Percentiles rank a stretch among this genome's conserved stretches.
Evolutionary conservation across 2,113 vertebrate genomes (phyloP).

Genomic region (Percina caprodes): DNA sequence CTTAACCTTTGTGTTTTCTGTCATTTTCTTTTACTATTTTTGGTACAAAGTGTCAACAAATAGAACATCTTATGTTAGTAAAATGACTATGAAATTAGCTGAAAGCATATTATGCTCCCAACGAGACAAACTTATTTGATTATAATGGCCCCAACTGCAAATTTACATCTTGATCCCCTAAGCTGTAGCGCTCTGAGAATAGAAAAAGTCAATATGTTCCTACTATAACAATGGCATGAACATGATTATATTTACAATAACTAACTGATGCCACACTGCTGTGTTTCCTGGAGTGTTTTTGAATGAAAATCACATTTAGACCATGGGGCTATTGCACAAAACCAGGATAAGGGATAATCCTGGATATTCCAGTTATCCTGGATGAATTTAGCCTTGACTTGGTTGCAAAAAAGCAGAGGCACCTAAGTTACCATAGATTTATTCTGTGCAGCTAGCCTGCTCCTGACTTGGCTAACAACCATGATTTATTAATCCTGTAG

Average conservation of each 20-base stretch:
- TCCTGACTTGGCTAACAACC: too few species aligned
- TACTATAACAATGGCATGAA: neutral
- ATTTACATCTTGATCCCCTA: neutral
- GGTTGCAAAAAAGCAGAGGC: too few species aligned
- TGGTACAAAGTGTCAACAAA: neutral
- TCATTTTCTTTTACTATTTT: neutral
- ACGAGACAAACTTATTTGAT: neutral
- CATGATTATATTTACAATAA: neutral
- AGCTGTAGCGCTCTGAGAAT: neutral
- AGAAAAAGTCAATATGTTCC: neutral
- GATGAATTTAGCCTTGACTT: too few species aligned
- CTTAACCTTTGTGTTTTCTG: neutral
- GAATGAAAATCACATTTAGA: neutral
- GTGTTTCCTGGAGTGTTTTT: conserved; percentile 4
- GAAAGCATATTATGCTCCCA: neutral
- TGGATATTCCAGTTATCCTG: too few species aligned
- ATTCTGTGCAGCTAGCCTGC: too few species aligned
- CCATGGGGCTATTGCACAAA: too few species aligned
- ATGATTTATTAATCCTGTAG: too few species aligned
- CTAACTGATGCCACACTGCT: neutral
- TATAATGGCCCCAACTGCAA: neutral
- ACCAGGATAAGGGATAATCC: too few species aligned
- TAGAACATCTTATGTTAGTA: neutral
- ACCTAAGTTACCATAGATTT: too few species aligned
- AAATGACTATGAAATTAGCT: neutral